A percentile compares a stretch with the other conserved stretches of the same genome.
phyloP scores from a whole-genome alignment of 2,797 vertebrate genomes.

The Sebastes itinus region DNA sequence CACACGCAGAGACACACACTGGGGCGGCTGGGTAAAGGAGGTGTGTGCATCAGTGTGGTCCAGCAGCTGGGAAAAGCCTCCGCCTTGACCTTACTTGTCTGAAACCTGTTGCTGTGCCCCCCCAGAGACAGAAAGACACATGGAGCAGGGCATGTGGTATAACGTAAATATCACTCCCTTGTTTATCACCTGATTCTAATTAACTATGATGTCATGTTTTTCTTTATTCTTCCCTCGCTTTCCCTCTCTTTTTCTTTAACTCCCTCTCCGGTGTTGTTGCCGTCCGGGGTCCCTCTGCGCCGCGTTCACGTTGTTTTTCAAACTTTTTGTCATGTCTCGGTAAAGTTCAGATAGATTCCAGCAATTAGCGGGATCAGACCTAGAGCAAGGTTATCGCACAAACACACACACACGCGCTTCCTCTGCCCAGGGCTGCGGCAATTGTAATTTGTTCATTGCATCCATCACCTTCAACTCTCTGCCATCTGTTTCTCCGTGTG shows the following conservation, averaged over 20 bases:
- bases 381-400: constrained; percentile 46
- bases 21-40: constrained; percentile 6
- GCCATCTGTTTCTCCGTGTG: constrained; percentile 61
- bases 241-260: constrained; percentile 45
- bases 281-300: not conserved
- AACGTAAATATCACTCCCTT: constrained; percentile 81
- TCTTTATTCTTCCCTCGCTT: constrained; percentile 60
- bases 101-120: constrained; percentile 74
- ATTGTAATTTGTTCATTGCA: constrained; percentile 61
- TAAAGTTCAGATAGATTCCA: constrained; percentile 59
- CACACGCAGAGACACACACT: not conserved
- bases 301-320: constrained; percentile 2
- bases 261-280: constrained; percentile 19
- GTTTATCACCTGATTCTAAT: constrained; percentile 86
- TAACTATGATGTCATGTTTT: constrained; percentile 83
- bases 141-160: constrained; percentile 77
- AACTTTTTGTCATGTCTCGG: constrained; percentile 33
- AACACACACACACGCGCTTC: constrained; percentile 4
- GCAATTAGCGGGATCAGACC: constrained; percentile 62
- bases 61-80: constrained; percentile 77
- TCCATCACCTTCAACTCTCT: constrained; percentile 65
- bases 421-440: constrained; percentile 27
- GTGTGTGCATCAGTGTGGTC: constrained; percentile 72
- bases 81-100: constrained; percentile 79
- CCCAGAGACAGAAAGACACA: constrained; percentile 70